Conservation (phyloP, 2,797 vertebrate species). For the Notamacropus eugenii region DNA sequence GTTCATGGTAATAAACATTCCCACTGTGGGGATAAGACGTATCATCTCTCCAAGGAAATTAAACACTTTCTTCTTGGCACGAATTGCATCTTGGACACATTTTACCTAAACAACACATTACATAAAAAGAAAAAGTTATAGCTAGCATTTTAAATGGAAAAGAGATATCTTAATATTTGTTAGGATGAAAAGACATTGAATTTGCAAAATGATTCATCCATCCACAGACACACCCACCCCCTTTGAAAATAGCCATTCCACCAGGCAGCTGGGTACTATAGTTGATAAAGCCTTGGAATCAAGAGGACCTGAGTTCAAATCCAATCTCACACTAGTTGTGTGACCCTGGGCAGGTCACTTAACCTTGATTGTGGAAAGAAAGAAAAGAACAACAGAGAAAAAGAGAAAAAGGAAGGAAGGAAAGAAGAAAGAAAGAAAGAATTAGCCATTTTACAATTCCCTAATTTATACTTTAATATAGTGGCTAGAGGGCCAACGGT, state of each 20-base stretch:
- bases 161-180: neutral
- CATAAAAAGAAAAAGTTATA: neutral
- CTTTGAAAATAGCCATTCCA: neutral
- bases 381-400: too few species aligned
- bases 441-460: neutral
- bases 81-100: constrained; percentile 86
- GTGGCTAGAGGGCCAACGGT: neutral
- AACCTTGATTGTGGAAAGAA: too few species aligned
- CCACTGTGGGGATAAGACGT: constrained; percentile 81
- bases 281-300: neutral
- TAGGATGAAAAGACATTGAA: neutral
- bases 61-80: constrained; percentile 84
- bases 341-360: too few species aligned
- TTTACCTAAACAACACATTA: constrained; percentile 81
- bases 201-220: neutral
- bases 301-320: neutral
- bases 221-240: neutral
- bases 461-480: neutral
- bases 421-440: neutral
- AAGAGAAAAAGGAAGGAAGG: too few species aligned
- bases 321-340: too few species aligned
- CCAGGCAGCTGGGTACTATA: neutral
- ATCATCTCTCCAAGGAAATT: constrained; percentile 85
- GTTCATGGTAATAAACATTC: constrained; percentile 90
- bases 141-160: neutral